Conservation (phyloP, 2,888 invertebrate species). For the Alsophila aescularia region DNA sequence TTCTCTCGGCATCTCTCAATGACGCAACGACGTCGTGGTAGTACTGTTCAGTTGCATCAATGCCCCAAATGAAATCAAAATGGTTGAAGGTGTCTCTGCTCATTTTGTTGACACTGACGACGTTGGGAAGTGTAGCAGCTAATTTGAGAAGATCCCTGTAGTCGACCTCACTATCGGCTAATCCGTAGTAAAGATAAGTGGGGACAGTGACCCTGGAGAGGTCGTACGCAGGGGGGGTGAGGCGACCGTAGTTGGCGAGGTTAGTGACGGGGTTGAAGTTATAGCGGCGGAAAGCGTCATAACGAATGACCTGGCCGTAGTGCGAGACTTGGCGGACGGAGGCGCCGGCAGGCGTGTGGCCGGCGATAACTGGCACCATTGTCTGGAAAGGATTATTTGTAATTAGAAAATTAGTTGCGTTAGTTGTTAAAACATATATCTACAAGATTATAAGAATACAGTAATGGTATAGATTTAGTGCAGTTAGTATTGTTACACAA, state of each 20-base stretch:
- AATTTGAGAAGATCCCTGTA: conserved; percentile 47
- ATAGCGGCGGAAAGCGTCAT: conserved; percentile 53
- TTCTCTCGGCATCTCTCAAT: conserved; percentile 48
- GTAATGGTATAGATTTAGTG: no score
- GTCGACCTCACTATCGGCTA: conserved; percentile 44
- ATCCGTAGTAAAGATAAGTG: conserved; percentile 53
- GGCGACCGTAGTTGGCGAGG: conserved; percentile 47
- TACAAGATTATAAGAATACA: no score
- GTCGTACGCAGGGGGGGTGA: conserved; percentile 53
- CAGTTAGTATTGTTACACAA: no score
- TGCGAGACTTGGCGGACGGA: conserved; percentile 60
- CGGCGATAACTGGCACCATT: conserved; percentile 56
- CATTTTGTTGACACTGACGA: conserved; percentile 33
- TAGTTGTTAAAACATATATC: no score
- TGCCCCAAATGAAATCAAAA: conserved; percentile 59
- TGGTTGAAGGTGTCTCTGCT: conserved; percentile 51
- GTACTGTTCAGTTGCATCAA: conserved; percentile 41
- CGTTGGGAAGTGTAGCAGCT: conserved; percentile 43
- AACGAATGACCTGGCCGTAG: conserved; percentile 56
- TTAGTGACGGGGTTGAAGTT: conserved; percentile 47
- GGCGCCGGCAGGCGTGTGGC: conserved; percentile 59
- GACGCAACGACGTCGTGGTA: conserved; percentile 44
- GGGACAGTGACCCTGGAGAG: conserved; percentile 47
- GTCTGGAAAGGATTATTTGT: conserved; percentile 43
- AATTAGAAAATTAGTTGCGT: no score